Evolutionary conservation across 37 sponge, comb jelly and placozoan genomes (phyloP).

Genomic region (Dysidea cf. avara): DNA sequence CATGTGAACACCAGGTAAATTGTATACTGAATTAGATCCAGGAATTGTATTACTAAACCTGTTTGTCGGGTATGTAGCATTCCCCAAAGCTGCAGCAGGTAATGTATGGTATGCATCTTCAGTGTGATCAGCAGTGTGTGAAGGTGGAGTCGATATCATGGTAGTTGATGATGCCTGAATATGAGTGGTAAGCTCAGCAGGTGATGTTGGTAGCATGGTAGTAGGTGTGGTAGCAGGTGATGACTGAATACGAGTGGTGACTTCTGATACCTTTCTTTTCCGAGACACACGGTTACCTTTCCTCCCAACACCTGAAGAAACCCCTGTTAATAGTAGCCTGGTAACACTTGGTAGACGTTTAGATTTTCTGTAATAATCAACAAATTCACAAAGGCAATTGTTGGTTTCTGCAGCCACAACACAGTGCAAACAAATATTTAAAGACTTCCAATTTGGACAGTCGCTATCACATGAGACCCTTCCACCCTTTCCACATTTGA

Average conservation of each 20-base stretch:
- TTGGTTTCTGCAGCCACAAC: conserved; percentile 18
- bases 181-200: too few relatives aligned
- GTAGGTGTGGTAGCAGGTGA: neutral
- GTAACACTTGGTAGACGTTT: neutral
- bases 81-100: too few relatives aligned
- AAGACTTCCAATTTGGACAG: conserved; percentile 19
- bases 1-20: too few relatives aligned
- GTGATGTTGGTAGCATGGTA: too few relatives aligned
- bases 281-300: conserved; percentile 15
- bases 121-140: too few relatives aligned
- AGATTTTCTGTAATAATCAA: neutral
- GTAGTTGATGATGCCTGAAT: too few relatives aligned
- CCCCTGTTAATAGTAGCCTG: neutral
- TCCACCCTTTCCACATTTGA: conserved; percentile 29
- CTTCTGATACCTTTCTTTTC: neutral
- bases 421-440: conserved; percentile 23
- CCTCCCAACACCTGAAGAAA: conserved; percentile 6
- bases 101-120: too few relatives aligned
- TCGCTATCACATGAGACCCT: conserved; percentile 25
- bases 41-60: too few relatives aligned
- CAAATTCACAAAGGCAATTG: conserved; percentile 1
- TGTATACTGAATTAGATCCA: too few relatives aligned
- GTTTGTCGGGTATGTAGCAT: too few relatives aligned
- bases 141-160: too few relatives aligned
- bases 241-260: neutral